These are phyloP conservation scores for Podarcis lilfordi DNA, from an alignment of 2,797 vertebrate species.

Conservation along the genomic window DNA sequence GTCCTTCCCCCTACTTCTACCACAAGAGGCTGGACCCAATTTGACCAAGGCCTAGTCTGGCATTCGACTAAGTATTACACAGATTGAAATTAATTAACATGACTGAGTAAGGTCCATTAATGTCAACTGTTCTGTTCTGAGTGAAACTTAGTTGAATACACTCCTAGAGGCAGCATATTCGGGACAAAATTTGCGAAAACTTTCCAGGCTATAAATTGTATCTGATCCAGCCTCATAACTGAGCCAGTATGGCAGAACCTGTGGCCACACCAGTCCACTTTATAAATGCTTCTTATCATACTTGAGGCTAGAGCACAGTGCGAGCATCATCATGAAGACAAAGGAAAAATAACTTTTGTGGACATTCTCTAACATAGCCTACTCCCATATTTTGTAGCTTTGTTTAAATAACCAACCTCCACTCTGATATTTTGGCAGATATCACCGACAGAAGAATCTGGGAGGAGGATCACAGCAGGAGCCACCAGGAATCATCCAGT, in stretches of 20 bases:
- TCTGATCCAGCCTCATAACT: neutral
- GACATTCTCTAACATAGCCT: neutral
- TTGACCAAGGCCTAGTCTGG: too few species aligned
- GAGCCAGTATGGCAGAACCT: neutral
- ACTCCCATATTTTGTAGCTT: neutral
- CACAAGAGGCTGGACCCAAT: too few species aligned
- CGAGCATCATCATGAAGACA: neutral
- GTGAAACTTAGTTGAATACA: too few species aligned
- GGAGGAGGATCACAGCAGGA: constrained; percentile 80
- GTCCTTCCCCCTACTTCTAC: too few species aligned
- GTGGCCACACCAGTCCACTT: neutral
- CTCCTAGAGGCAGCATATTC: neutral
- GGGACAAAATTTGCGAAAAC: too few species aligned
- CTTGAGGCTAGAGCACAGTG: too few species aligned
- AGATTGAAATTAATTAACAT: too few species aligned
- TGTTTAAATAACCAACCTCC: neutral
- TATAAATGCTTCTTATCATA: neutral
- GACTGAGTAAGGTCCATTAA: too few species aligned
- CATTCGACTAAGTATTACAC: too few species aligned
- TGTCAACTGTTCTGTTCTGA: too few species aligned
- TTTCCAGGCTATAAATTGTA: neutral
- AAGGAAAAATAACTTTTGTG: neutral
- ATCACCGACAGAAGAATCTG: constrained; percentile 79
- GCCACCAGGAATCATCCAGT: constrained; percentile 82
- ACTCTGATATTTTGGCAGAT: constrained; percentile 78